Conservation (phyloP, 1,140 invertebrate species). For the Nixonia krombeini region DNA sequence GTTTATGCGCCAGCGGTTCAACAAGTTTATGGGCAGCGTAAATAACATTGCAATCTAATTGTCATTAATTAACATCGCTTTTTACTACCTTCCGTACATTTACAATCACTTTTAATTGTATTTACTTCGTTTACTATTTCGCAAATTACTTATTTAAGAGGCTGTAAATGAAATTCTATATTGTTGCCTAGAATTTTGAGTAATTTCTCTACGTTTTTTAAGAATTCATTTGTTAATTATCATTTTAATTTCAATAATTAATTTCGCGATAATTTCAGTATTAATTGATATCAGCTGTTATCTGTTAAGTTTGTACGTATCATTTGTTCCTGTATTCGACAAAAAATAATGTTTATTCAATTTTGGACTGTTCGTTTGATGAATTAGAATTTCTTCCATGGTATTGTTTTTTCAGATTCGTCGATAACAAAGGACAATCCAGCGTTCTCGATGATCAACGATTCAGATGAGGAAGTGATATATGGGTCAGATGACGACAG, state of each 20-base stretch:
- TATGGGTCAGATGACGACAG: constrained; percentile 94
- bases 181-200: not conserved
- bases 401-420: constrained; percentile 77
- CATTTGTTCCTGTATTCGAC: too few species aligned
- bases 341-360: too few species aligned
- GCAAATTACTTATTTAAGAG: too few species aligned
- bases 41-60: too few species aligned
- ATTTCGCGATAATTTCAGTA: too few species aligned
- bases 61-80: too few species aligned
- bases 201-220: not conserved
- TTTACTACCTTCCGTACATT: too few species aligned
- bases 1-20: constrained; percentile 91
- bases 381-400: too few species aligned
- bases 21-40: constrained; percentile 83
- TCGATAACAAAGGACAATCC: constrained; percentile 97
- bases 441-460: constrained; percentile 97
- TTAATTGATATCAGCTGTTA: too few species aligned
- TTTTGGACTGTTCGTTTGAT: too few species aligned
- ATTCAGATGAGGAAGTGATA: constrained; percentile 97
- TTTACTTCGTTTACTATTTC: too few species aligned
- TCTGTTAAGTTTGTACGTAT: too few species aligned
- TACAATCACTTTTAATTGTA: not conserved
- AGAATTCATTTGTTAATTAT: not conserved
- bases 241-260: not conserved
- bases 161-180: not conserved